These are phyloP conservation scores for Celastrina argiolus DNA, from an alignment of 2,888 invertebrate species.

Conservation along the genomic window DNA sequence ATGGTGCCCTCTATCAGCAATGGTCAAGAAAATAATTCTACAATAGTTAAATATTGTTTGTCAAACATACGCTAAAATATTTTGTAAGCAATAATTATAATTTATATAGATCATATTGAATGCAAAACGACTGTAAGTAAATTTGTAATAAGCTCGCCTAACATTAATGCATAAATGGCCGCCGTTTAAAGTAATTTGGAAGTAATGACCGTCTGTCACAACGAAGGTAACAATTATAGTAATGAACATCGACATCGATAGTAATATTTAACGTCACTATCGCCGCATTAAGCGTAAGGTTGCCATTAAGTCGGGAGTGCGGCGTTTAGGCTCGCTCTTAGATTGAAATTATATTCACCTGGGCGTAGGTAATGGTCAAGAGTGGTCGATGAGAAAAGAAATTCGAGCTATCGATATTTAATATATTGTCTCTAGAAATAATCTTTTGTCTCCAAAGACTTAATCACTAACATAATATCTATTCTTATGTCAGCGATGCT, in stretches of 20 bases:
- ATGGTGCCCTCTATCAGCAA: no score
- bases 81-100: no score
- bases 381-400: background rate
- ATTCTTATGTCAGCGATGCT: no score
- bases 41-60: no score
- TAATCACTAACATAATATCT: no score
- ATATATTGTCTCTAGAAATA: no score
- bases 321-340: slow-evolving; percentile 30
- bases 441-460: no score
- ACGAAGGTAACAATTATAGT: slow-evolving; percentile 45
- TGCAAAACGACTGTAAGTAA: no score
- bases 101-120: no score
- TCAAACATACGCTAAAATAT: no score
- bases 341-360: slow-evolving; percentile 5
- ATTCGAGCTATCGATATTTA: background rate
- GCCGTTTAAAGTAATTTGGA: slow-evolving; percentile 8
- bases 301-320: slow-evolving; percentile 72
- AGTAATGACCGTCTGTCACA: slow-evolving; percentile 26
- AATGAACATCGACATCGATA: slow-evolving; percentile 59
- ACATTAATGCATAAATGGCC: slow-evolving; percentile 20
- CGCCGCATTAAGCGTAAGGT: slow-evolving; percentile 68
- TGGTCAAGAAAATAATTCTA: no score
- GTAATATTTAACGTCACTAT: slow-evolving; percentile 54
- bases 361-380: background rate
- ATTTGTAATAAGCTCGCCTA: slow-evolving; percentile 10